Conservation (phyloP, 2,888 invertebrate species). For the Ichneumoninae sp. region DNA sequence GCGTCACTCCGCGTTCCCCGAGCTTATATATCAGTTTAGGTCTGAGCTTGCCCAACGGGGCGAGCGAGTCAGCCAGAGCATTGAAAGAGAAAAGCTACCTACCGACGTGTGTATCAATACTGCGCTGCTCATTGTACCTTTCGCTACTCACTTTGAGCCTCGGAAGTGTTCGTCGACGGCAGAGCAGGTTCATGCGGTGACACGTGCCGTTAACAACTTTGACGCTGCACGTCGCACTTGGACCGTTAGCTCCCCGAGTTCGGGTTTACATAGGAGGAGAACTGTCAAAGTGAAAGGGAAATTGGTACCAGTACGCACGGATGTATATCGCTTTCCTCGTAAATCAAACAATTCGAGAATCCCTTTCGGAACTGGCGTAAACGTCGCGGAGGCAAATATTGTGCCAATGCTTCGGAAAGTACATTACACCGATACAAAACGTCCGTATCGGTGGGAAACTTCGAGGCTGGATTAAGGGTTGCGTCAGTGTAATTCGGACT, state of each 20-base stretch:
- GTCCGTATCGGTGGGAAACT: background rate
- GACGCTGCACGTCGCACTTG: background rate
- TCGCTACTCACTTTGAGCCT: constrained; percentile 55
- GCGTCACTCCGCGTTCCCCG: constrained; percentile 5
- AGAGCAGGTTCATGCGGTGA: background rate
- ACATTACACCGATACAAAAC: background rate
- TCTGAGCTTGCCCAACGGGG: constrained; percentile 41
- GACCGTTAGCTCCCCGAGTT: background rate
- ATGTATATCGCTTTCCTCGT: constrained; percentile 7
- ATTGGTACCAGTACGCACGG: background rate
- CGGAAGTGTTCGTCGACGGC: constrained; percentile 15
- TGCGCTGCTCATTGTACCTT: constrained; percentile 46
- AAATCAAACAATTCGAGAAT: constrained; percentile 12
- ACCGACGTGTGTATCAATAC: constrained; percentile 53
- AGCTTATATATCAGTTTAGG: constrained; percentile 53
- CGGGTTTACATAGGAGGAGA: background rate
- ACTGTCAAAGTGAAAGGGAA: constrained; percentile 4
- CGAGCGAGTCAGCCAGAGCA: constrained; percentile 39
- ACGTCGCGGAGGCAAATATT: background rate
- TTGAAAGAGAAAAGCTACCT: constrained; percentile 40
- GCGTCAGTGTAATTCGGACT: constrained; percentile 6
- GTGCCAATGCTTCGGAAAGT: background rate
- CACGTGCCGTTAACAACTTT: constrained; percentile 7
- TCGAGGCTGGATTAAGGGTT: background rate
- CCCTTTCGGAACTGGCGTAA: background rate